Conservation (phyloP, 2,888 invertebrate species). For the Drosophila borealis region DNA sequence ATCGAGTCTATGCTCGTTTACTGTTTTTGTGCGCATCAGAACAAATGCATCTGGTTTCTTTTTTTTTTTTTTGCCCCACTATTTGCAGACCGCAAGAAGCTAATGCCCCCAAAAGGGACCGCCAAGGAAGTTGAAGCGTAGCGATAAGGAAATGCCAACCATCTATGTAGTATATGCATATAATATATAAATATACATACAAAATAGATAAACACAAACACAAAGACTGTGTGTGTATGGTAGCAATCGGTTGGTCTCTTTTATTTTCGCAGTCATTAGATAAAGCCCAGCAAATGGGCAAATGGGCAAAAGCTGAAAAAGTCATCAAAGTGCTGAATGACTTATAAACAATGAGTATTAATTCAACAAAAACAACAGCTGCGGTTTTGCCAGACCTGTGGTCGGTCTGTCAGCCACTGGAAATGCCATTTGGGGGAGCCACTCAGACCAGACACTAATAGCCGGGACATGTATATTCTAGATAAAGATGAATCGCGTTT, state of each 20-base stretch:
- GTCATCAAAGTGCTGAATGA: conserved; percentile 51
- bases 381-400: conserved; percentile 23
- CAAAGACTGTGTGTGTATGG: conserved; percentile 4
- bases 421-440: conserved; percentile 37
- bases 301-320: conserved; percentile 47
- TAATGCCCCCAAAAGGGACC: conserved; percentile 44
- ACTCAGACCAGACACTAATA: conserved; percentile 7
- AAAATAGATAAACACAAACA: conserved; percentile 52
- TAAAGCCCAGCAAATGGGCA: conserved; percentile 49
- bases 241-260: conserved; percentile 22
- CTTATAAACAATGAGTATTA: conserved; percentile 48
- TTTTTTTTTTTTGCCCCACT: conserved; percentile 17
- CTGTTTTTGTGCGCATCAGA: conserved; percentile 16
- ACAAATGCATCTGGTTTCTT: conserved; percentile 16
- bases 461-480: conserved; percentile 39
- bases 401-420: conserved; percentile 25
- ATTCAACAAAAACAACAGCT: conserved; percentile 43
- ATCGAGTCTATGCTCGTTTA: conserved; percentile 36
- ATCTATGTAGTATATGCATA: conserved; percentile 12
- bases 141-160: conserved; percentile 61
- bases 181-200: conserved; percentile 9
- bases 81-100: conserved; percentile 44
- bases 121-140: conserved; percentile 63
- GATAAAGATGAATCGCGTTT: conserved; percentile 35
- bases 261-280: conserved; percentile 53